Base-by-base conservation (phyloP, 2,113 vertebrate genomes). In the Pterocles gutturalis region DNA sequence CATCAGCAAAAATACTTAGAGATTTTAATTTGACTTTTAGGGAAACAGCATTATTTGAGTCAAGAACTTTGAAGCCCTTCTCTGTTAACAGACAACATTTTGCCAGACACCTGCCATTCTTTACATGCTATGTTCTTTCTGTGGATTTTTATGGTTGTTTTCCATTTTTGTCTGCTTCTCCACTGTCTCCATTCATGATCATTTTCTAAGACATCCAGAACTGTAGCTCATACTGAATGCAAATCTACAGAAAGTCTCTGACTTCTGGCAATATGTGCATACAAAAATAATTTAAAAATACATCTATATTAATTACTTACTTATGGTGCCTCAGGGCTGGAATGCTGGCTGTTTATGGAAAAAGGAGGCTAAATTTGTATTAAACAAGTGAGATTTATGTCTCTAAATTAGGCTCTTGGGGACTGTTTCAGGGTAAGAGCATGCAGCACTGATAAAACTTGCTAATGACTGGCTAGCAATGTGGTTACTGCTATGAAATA, bases 371-470 rank as follows among this genome's bases (percentile, higher is more conserved):
- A 93, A 87, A 83, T 91, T 94, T 92, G 65, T 88, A 67, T 95
- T 91, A 93, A 95, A 76, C 65, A 69, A 92, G 33, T 69, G 78
- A 95, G 85, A 90, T 57, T 55, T 76, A 67, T 90, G 43, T 76
- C 46, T 91, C 57, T 88, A 95, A 95, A 97, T 97, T 96, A 90
- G 66, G 46, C 90, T 92, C 90, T 53, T 88, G 78, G 80, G 92
- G 57, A 66, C 83, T 60, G 57, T 92, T 93, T 90, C 55, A 75
- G 53, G 70, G 24, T 84, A 86, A 96, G 75, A 94, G 58, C 82
- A 62, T 51, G 81, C 60, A 82, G 73, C 0, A 2, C 81, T 91
- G 84, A 43, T 79, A 89, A 71, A 93, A 79, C 73, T 58, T 62
- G 69, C 66, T 84, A 87, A 86, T 87, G 65, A 77, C 46, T 81